A percentile compares a stretch with the other conserved stretches of the same genome.
Conservation (phyloP, 2,797 vertebrate genomes). For the Melanotaenia pygmaea region DNA sequence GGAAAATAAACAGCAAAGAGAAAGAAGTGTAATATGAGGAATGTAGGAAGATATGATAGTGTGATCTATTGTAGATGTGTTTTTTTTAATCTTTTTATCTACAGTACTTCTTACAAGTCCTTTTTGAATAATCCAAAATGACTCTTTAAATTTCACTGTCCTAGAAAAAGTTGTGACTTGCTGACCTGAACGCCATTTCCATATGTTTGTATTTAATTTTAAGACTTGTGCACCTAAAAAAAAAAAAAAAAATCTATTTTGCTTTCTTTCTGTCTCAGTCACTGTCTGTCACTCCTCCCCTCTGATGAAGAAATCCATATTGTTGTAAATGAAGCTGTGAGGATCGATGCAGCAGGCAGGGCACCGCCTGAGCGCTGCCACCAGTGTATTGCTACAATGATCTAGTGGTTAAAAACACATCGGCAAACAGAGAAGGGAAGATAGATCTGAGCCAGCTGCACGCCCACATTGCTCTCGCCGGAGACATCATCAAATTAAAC, state of each 20-base stretch:
- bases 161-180: conserved; percentile 10
- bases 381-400: conserved; percentile 80
- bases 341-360: conserved; percentile 79
- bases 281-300: conserved; percentile 64
- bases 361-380: conserved; percentile 72
- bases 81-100: not conserved
- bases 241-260: conserved; percentile 25
- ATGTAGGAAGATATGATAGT: not conserved
- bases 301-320: conserved; percentile 79
- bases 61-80: not conserved
- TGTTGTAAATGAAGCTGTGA: conserved; percentile 81
- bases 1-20: not conserved
- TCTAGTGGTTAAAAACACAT: conserved; percentile 83
- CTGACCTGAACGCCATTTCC: conserved; percentile 32
- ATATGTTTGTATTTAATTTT: conserved; percentile 40
- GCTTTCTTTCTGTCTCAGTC: conserved; percentile 46
- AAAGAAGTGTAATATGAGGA: not conserved
- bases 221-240: conserved; percentile 20
- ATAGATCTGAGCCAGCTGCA: conserved; percentile 76
- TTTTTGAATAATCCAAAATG: not conserved
- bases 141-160: not conserved
- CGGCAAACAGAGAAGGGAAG: conserved; percentile 72
- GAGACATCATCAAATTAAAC: conserved; percentile 83
- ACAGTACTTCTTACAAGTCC: not conserved
- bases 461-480: conserved; percentile 76